These are phyloP conservation scores for Hyphantria cunea DNA, from an alignment of 1,140 invertebrate species.

Conservation along the genomic window DNA sequence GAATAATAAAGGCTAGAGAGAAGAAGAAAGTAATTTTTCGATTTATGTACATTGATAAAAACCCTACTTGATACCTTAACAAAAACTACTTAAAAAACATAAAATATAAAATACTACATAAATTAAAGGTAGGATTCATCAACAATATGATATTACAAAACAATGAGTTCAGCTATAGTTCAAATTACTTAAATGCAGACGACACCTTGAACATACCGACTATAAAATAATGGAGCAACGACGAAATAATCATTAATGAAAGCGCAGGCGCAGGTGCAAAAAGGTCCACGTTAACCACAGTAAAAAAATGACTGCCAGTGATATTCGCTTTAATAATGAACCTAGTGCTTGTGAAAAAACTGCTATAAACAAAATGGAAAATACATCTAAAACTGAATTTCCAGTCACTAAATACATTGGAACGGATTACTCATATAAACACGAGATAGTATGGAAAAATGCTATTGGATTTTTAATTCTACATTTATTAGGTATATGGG, in stretches of 20 bases:
- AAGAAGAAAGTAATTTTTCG: too few relatives aligned
- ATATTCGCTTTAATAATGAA: neutral
- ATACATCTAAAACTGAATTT: neutral
- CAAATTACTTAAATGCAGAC: conserved; percentile 4
- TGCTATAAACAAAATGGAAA: neutral
- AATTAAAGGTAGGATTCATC: too few relatives aligned
- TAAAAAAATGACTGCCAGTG: conserved; percentile 8
- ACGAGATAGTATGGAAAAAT: conserved; percentile 81
- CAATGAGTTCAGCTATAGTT: neutral
- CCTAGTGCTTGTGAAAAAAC: neutral
- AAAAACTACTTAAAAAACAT: too few relatives aligned
- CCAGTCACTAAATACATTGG: conserved; percentile 49
- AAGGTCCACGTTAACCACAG: neutral
- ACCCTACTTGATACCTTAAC: too few relatives aligned
- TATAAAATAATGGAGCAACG: conserved; percentile 17
- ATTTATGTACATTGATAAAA: too few relatives aligned
- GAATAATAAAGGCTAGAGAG: too few relatives aligned
- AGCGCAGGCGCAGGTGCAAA: neutral
- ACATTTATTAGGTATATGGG: conserved; percentile 73
- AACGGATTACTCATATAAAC: conserved; percentile 79
- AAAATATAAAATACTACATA: too few relatives aligned
- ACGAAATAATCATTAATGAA: conserved; percentile 7
- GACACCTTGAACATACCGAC: conserved; percentile 7
- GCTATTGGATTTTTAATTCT: conserved; percentile 78
- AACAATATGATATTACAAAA: too few relatives aligned